Conservation (phyloP, 2,113 vertebrate genomes). For the Oncorhynchus masou region DNA sequence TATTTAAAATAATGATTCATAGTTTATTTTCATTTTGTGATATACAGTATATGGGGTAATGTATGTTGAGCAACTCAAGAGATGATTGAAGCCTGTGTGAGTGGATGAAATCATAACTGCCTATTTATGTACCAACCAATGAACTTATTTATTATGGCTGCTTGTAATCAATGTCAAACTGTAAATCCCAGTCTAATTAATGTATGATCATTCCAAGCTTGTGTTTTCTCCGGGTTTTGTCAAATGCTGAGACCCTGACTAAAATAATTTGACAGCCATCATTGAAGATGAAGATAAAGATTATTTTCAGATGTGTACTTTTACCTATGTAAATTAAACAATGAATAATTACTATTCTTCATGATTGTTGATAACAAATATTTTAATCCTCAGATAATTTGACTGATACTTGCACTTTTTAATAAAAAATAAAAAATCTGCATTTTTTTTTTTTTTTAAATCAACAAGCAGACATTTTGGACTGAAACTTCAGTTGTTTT, state of each 20-base stretch:
- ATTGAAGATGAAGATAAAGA: neutral
- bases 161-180: slow-evolving; percentile 1
- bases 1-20: slow-evolving; percentile 2
- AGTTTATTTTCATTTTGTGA: neutral
- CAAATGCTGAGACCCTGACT: neutral
- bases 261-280: neutral
- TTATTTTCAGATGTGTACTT: neutral
- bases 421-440: neutral
- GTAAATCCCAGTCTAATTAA: neutral
- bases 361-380: neutral
- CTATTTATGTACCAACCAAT: slow-evolving; percentile 9
- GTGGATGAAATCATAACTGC: neutral
- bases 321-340: neutral
- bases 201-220: neutral
- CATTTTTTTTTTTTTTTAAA: neutral
- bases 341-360: neutral
- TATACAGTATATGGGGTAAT: neutral
- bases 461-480: neutral
- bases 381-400: neutral
- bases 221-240: neutral
- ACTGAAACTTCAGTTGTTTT: neutral
- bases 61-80: neutral
- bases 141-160: neutral
- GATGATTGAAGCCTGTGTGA: neutral
- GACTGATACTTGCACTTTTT: neutral